Percentiles rank a stretch among this genome's conserved stretches.
Evolutionary conservation across 2,113 vertebrate genomes (phyloP).

Genomic region (Oxygymnocypris stewartii): DNA sequence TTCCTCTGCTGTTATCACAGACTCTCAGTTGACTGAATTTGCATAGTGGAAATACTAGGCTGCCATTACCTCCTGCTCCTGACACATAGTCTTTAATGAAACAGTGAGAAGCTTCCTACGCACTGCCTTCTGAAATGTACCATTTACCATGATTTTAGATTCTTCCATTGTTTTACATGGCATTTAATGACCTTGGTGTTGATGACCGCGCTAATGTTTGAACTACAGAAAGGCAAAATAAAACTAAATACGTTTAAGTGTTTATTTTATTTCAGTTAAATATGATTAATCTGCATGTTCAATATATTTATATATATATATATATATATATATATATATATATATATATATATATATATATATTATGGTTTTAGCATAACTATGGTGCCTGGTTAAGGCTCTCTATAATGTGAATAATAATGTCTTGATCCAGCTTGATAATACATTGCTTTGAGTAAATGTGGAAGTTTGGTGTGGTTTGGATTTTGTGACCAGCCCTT

Average conservation of each 20-base stretch:
- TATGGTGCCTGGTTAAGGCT: not conserved
- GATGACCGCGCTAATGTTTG: no score
- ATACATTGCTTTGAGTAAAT: not conserved
- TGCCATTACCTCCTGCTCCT: not conserved
- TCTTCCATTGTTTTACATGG: not conserved
- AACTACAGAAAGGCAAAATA: no score
- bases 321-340: no score
- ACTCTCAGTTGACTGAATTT: slow-evolving; percentile 32
- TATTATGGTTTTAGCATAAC: no score
- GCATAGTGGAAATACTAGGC: slow-evolving; percentile 9
- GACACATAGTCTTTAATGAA: not conserved
- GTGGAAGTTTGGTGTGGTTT: not conserved
- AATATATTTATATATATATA: no score
- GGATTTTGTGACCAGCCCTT: not conserved
- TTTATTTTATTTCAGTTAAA: not conserved
- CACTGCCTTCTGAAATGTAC: not conserved
- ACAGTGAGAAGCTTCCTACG: not conserved
- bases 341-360: no score
- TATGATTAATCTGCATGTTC: no score
- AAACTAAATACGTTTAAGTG: no score
- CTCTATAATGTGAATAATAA: not conserved
- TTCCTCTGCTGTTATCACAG: slow-evolving; percentile 27
- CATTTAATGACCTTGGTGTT: not conserved
- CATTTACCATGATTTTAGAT: not conserved
- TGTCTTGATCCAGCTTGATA: not conserved